These are phyloP conservation scores for Onthophagus taurus DNA, from an alignment of 1,140 invertebrate genomes.

Conservation along the genomic window DNA sequence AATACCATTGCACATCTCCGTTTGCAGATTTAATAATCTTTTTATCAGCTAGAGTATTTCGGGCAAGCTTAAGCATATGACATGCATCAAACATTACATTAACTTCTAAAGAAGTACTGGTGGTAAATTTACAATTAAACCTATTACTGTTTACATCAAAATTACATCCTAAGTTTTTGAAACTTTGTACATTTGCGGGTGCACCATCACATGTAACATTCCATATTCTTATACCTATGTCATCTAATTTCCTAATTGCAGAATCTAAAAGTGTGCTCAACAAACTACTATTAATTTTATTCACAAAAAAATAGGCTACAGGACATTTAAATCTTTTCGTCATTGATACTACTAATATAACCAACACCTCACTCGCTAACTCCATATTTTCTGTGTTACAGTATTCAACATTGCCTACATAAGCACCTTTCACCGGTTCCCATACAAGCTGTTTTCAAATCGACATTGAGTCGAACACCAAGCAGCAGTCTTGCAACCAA, in stretches of 20 bases:
- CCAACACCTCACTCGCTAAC: slow-evolving; percentile 18
- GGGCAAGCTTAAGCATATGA: too few species aligned
- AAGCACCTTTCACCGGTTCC: slow-evolving; percentile 19
- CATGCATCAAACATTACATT: too few species aligned
- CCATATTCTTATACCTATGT: slow-evolving; percentile 19
- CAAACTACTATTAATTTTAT: slow-evolving; percentile 18
- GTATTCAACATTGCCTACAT: slow-evolving; percentile 22
- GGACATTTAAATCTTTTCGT: slow-evolving; percentile 18
- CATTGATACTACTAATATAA: slow-evolving; percentile 22
- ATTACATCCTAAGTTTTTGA: slow-evolving; percentile 21
- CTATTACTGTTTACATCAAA: too few species aligned
- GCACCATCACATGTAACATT: slow-evolving; percentile 27
- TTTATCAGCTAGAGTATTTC: too few species aligned
- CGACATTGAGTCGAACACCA: slow-evolving; percentile 27
- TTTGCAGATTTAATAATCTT: too few species aligned
- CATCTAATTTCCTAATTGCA: slow-evolving; percentile 15
- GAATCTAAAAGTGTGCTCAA: slow-evolving; percentile 17
- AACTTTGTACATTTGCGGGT: slow-evolving; percentile 15
- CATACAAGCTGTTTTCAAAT: slow-evolving; percentile 21
- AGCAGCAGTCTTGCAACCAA: slow-evolving; percentile 16
- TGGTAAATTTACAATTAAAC: too few species aligned
- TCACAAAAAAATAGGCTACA: slow-evolving; percentile 26
- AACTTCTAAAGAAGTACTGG: too few species aligned
- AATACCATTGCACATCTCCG: too few species aligned
- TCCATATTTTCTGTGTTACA: slow-evolving; percentile 13